phyloP scores from a whole-genome alignment of 2,888 invertebrate species.

The Spilosoma lubricipeda region DNA sequence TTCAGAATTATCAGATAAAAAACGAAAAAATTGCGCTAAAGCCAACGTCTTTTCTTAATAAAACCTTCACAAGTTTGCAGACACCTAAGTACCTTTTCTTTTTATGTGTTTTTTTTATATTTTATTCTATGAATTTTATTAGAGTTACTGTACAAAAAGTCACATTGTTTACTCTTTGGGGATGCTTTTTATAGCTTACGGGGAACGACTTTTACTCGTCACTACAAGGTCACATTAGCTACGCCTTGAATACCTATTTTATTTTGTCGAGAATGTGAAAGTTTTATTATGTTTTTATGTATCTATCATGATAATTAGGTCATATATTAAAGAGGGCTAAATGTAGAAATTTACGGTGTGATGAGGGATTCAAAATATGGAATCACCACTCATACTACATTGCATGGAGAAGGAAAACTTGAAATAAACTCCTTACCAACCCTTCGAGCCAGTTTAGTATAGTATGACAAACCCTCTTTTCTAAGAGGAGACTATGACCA shows the following conservation, averaged over 20 bases:
- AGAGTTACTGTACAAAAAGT: neutral
- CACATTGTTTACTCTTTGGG: neutral
- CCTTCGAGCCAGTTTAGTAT: too few relatives aligned
- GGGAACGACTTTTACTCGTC: neutral
- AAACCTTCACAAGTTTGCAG: neutral
- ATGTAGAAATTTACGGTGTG: too few relatives aligned
- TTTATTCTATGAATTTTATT: neutral
- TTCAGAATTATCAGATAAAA: neutral
- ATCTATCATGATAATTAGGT: too few relatives aligned
- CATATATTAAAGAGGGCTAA: too few relatives aligned
- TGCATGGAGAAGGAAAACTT: too few relatives aligned
- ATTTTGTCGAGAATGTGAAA: neutral
- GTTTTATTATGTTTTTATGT: neutral
- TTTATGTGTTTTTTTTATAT: neutral
- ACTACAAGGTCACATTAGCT: neutral
- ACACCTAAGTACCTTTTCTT: neutral
- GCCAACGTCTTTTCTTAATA: neutral
- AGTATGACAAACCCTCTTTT: too few relatives aligned
- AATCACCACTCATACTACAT: too few relatives aligned
- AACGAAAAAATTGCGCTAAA: neutral
- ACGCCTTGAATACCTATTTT: neutral
- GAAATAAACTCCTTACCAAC: too few relatives aligned
- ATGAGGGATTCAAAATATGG: too few relatives aligned
- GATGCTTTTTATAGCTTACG: slow-evolving; percentile 1
- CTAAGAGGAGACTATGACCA: too few relatives aligned